Percentiles rank a stretch among this genome's conserved stretches.
phyloP scores from a whole-genome alignment of 64 coral and sea anemone species.

The Pachyseris speciosa region DNA sequence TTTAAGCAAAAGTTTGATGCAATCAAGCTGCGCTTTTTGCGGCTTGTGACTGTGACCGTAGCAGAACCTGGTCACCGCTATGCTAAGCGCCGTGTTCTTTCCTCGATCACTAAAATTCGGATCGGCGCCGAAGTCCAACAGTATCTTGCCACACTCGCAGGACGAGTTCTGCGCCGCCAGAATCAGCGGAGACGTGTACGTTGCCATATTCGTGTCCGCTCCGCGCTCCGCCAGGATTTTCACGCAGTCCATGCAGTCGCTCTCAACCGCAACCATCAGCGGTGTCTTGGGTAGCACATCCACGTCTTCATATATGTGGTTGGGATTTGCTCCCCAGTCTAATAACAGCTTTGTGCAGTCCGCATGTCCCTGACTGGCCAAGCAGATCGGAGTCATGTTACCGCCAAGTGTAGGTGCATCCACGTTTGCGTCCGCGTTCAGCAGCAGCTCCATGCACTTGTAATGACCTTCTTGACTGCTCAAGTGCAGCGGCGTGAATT shows the following conservation, averaged over 20 bases:
- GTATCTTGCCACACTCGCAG: conserved; percentile 37
- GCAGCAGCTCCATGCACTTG: conserved; percentile 58
- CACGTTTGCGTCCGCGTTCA: conserved; percentile 25
- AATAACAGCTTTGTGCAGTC: conserved; percentile 76
- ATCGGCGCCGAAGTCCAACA: conserved; percentile 81
- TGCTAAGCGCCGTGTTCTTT: conserved; percentile 73
- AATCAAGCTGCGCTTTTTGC: conserved; percentile 41
- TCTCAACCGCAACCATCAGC: conserved; percentile 69
- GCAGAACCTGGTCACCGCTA: conserved; percentile 67
- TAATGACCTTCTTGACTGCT: conserved; percentile 64
- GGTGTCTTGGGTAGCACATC: conserved; percentile 74
- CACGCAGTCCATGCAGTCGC: conserved; percentile 56
- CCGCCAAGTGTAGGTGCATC: conserved; percentile 22
- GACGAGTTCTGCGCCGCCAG: conserved; percentile 54
- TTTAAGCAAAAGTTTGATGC: conserved; percentile 85
- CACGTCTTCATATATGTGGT: conserved; percentile 66
- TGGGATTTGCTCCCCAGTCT: conserved; percentile 64
- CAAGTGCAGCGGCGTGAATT: conserved; percentile 70
- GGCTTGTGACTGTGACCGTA: conserved; percentile 40
- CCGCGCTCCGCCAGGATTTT: conserved; percentile 68
- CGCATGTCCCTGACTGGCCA: conserved; percentile 56
- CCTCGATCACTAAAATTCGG: conserved; percentile 69
- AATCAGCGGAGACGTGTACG: conserved; percentile 80
- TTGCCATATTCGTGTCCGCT: conserved; percentile 67
- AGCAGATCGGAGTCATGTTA: conserved; percentile 74